phyloP scores from a whole-genome alignment of 2,113 vertebrate genomes.

The Melanostigma gelatinosum region DNA sequence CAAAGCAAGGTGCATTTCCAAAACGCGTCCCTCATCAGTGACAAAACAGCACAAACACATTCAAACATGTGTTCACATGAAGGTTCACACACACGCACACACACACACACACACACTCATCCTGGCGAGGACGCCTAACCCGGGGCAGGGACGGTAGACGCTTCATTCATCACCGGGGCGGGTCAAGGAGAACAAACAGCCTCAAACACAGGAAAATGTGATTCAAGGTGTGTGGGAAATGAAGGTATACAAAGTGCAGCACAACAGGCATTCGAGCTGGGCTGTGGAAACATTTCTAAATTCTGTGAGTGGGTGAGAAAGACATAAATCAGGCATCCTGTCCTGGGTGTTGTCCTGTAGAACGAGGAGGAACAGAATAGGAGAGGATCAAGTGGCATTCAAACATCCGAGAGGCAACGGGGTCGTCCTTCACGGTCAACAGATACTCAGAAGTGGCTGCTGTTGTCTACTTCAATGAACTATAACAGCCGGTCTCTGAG shows the following conservation, averaged over 20 bases:
- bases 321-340: slow-evolving; percentile 32
- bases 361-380: slow-evolving; percentile 36
- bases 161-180: slow-evolving; percentile 54
- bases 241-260: slow-evolving; percentile 36
- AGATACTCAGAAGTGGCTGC: slow-evolving; percentile 23
- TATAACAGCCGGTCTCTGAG: slow-evolving; percentile 11
- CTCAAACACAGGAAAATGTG: slow-evolving; percentile 59
- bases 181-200: slow-evolving; percentile 50
- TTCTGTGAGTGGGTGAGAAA: slow-evolving; percentile 32
- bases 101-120: slow-evolving; percentile 14
- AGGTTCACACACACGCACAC: slow-evolving; percentile 26
- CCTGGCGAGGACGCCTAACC: slow-evolving; percentile 23
- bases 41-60: slow-evolving; percentile 9
- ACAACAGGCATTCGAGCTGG: not conserved
- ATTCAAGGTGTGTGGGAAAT: slow-evolving; percentile 66
- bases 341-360: slow-evolving; percentile 35
- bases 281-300: slow-evolving; percentile 37
- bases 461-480: slow-evolving; percentile 27
- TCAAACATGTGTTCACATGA: slow-evolving; percentile 20
- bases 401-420: slow-evolving; percentile 4
- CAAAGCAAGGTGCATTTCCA: slow-evolving; percentile 14
- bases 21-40: not conserved
- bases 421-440: slow-evolving; percentile 14
- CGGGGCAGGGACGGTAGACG: slow-evolving; percentile 35
- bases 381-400: slow-evolving; percentile 47